Base-by-base conservation (phyloP, 2,797 vertebrate species). In the Danio choprae region DNA sequence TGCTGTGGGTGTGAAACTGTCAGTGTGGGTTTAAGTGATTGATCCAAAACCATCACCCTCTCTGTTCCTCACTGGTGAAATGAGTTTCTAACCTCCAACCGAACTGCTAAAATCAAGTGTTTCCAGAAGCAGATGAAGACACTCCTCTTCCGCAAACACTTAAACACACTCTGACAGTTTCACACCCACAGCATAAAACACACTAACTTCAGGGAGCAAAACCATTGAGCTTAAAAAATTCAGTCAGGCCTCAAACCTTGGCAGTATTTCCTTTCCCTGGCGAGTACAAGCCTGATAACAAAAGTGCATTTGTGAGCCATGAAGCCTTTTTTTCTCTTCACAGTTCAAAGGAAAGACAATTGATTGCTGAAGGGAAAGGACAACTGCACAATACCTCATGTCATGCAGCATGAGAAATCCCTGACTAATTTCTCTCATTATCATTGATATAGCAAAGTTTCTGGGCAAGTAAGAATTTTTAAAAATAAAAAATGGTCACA, bases 261-360 rank as follows among this genome's bases (percentile, higher is more conserved):
- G 80, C 72, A 77, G 16, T 15, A 53, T 29, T n/a, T 46, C 13
- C 29, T 20, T 38, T 29, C 62, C 40, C 29, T 50, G 64, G 64
- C 22, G 41, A 48, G 43, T 69, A 69, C 64, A 50, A 77, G 64
- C 55, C n/a, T 51, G 8, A 79, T 50, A 64, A 80, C 83, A 82
- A 74, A 77, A 81, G 53, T 58, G 81, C 68, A 13, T 73, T 82
- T 84, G 83, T 80, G 73, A 63, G 56, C 48, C 43, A 41, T 2
- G 4, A 71, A 44, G n/a, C 51, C 18, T 48, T 67, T 20, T 70
- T 60, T 59, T 20, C 12, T 22, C 29, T n/a, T 56, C 29, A 46
- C 16, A 68, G 53, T 38, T 77, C 53, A 76, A 67, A 71, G 22
- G 29, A 84, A 44, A 82, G 68, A n/a, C 70, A 41, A 51, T 20